Base-by-base conservation (phyloP, 2,797 vertebrate genomes). In the Gephyroberyx darwinii region DNA sequence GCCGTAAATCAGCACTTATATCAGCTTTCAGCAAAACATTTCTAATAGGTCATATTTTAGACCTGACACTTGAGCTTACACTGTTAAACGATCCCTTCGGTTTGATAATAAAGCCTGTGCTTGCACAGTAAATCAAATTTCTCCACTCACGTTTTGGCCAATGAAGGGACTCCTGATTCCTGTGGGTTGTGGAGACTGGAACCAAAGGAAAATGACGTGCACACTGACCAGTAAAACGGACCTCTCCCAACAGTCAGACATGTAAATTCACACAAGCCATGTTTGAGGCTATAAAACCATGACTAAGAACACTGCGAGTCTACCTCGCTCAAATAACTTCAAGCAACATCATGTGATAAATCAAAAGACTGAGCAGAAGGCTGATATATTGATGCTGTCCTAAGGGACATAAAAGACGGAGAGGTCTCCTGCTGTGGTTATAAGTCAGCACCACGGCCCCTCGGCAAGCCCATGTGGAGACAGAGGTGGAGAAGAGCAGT, bases 21-120 rank as follows among this genome's bases (percentile, higher is more conserved):
- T 90, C 77, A 84, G 75, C 80, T 90, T 90, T 89, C 86, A 85
- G 74, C 39, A 37, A 88, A 94, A 93, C 93, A 92, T 89, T 86
- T 94, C 94, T 94, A 94, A 95, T 93, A 90, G 95, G 93, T 94
- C 93, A 93, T 95, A 96, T 96, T 96, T 93, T 88, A 85, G 69
- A 74, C 59, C 70, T 72, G 81, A 81, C 74, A 81, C 76, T 69
- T 79, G 51, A 20, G 67, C 74, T 81, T 75, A 77, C 65, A 86
- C 68, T 86, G 83, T 84, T 84, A 88, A 89, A 84, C 63, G 70
- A 88, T 84, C 79, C 81, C 65, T 69, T 74, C 74, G 66, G 75
- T 77, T 82, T 77, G 54, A 83, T 81, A 81, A 78, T 74, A 78
- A 82, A 77, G 60, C 71, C 65, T 74, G 5, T 50, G 69, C 66